Evolutionary conservation across 1,140 invertebrate species (phyloP).

Genomic region (Euwallacea similis): DNA sequence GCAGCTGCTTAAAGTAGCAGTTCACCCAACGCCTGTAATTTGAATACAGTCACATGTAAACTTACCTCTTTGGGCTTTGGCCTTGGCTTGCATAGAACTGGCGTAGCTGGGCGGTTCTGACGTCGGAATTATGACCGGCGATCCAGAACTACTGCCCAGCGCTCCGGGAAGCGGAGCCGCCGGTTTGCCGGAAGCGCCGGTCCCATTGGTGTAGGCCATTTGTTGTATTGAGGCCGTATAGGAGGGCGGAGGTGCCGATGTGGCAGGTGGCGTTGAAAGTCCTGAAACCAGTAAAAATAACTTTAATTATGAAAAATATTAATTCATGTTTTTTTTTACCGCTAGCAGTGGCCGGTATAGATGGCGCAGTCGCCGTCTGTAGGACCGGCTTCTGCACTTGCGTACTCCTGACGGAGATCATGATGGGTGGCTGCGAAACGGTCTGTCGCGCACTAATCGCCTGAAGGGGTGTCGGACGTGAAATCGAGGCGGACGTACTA

Average conservation of each 20-base stretch:
- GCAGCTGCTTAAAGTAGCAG: too few species aligned
- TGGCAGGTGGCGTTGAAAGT: conserved; percentile 48
- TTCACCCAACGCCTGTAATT: too few species aligned
- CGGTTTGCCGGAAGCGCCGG: conserved; percentile 55
- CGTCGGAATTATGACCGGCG: conserved; percentile 66
- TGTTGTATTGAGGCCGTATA: conserved; percentile 80
- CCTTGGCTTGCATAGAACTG: conserved; percentile 84
- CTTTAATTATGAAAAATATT: neutral
- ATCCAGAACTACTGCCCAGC: conserved; percentile 42
- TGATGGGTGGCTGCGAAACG: conserved; percentile 86
- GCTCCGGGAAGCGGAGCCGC: conserved; percentile 58
- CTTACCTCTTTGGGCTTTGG: conserved; percentile 61
- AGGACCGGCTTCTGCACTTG: conserved; percentile 92
- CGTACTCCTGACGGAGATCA: conserved; percentile 94
- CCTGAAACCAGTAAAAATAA: conserved; percentile 1
- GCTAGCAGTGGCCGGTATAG: conserved; percentile 48
- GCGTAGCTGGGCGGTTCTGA: conserved; percentile 91
- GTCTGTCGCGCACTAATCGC: conserved; percentile 79
- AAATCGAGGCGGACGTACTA: conserved; percentile 62
- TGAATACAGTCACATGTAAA: conserved; percentile 12
- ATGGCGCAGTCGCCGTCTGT: conserved; percentile 90
- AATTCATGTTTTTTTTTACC: conserved; percentile 14
- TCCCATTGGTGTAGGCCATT: conserved; percentile 60
- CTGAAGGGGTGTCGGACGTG: conserved; percentile 72
- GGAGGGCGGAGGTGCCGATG: conserved; percentile 72